Evolutionary conservation across 2,113 vertebrate genomes (phyloP).

Genomic region (Chaetodon auriga): DNA sequence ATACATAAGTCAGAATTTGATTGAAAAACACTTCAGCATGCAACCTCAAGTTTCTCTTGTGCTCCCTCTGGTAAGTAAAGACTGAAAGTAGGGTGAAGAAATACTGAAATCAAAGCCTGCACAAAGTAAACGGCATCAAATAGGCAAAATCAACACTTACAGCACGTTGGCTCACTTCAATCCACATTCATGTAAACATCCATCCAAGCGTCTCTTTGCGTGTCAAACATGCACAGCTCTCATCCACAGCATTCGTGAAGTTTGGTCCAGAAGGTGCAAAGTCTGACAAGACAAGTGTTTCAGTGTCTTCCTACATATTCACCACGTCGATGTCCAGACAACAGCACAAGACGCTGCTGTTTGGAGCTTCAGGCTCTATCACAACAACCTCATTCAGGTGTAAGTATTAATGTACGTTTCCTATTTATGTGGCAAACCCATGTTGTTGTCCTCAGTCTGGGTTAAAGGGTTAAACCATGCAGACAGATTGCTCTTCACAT

Average conservation of each 20-base stretch:
- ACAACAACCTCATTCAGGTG: no score
- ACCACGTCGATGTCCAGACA: not conserved
- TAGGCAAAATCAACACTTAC: conserved; percentile 30
- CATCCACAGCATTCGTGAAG: not conserved
- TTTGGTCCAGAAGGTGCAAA: not conserved
- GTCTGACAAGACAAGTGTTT: not conserved
- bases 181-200: conserved; percentile 7
- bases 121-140: not conserved
- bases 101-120: not conserved
- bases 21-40: no score
- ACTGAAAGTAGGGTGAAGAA: not conserved
- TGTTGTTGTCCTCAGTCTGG: not conserved
- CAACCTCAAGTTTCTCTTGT: not conserved
- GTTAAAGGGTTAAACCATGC: not conserved
- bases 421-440: not conserved
- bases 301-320: not conserved
- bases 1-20: no score
- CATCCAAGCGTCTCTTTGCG: not conserved
- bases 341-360: not conserved
- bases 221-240: not conserved
- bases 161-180: not conserved
- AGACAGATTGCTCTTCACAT: not conserved
- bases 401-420: no score
- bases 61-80: not conserved
- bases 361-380: not conserved